These are phyloP conservation scores for Drosophila tristis DNA, from an alignment of 1,140 invertebrate species.

Conservation along the genomic window DNA sequence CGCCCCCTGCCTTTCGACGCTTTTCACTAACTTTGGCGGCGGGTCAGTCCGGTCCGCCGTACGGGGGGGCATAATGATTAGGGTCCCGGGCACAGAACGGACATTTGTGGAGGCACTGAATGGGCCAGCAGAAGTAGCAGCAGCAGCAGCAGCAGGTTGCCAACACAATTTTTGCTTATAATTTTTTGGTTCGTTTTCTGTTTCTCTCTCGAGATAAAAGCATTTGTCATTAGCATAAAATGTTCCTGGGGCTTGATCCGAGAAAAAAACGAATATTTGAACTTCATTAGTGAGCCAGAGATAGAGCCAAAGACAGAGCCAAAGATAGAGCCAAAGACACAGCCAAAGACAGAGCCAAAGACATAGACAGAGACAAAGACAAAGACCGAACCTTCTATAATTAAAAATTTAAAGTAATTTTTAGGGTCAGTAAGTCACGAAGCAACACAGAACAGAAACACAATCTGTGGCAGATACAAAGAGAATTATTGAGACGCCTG, in stretches of 20 bases:
- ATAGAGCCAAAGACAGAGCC: neutral
- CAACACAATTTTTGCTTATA: constrained; percentile 62
- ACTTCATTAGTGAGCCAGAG: constrained; percentile 63
- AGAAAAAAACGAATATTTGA: constrained; percentile 67
- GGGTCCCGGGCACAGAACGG: constrained; percentile 59
- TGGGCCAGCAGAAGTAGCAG: constrained; percentile 17
- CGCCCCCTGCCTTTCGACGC: constrained; percentile 49
- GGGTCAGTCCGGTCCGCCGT: constrained; percentile 31
- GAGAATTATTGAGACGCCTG: constrained; percentile 40
- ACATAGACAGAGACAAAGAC: constrained; percentile 1
- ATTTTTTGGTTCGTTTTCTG: constrained; percentile 51
- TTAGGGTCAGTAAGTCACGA: constrained; percentile 43
- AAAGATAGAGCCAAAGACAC: neutral
- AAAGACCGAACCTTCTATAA: constrained; percentile 38
- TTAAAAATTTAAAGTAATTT: constrained; percentile 76
- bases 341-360: neutral
- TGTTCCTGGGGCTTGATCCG: constrained; percentile 57
- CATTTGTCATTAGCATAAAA: constrained; percentile 83
- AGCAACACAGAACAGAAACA: constrained; percentile 6
- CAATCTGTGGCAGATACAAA: constrained; percentile 30
- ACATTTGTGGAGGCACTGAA: neutral
- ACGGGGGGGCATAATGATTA: constrained; percentile 65
- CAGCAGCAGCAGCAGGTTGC: constrained; percentile 62
- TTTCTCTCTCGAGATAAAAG: constrained; percentile 65
- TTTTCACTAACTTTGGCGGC: constrained; percentile 61